These are phyloP conservation scores for Oncorhynchus tshawytscha DNA, from an alignment of 2,113 vertebrate species.

Conservation along the genomic window DNA sequence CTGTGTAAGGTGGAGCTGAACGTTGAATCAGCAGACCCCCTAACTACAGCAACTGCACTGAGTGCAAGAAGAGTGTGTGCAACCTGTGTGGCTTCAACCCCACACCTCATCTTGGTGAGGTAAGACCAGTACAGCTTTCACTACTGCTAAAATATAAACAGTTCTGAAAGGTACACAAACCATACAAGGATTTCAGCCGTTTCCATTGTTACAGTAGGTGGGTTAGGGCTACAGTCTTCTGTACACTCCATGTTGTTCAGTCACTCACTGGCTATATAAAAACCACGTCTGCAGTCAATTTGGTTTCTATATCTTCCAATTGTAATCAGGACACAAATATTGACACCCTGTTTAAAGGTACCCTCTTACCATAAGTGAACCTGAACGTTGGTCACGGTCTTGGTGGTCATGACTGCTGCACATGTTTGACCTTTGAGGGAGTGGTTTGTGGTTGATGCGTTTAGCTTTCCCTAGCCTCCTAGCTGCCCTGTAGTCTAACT, in stretches of 20 bases:
- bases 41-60: constrained; percentile 88
- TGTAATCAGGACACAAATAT: too few species aligned
- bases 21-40: constrained; percentile 77
- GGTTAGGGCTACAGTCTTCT: too few species aligned
- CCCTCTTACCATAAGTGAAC: not conserved
- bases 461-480: not conserved
- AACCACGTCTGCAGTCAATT: too few species aligned
- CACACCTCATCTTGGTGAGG: constrained; percentile 89
- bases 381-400: not conserved
- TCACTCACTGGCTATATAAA: too few species aligned
- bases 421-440: too few species aligned
- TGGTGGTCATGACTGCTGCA: not conserved
- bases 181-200: not conserved
- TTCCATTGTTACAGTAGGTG: not conserved
- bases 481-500: not conserved
- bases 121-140: constrained; percentile 65
- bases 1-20: constrained; percentile 89
- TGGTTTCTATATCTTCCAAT: too few species aligned
- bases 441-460: not conserved
- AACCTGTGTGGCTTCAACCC: constrained; percentile 98
- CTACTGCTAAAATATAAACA: not conserved
- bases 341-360: too few species aligned
- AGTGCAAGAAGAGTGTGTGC: constrained; percentile 91
- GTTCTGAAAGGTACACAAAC: too few species aligned
- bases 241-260: too few species aligned